Conservation (phyloP, 1,140 invertebrate species). For the Macrosteles quadrilineatus region DNA sequence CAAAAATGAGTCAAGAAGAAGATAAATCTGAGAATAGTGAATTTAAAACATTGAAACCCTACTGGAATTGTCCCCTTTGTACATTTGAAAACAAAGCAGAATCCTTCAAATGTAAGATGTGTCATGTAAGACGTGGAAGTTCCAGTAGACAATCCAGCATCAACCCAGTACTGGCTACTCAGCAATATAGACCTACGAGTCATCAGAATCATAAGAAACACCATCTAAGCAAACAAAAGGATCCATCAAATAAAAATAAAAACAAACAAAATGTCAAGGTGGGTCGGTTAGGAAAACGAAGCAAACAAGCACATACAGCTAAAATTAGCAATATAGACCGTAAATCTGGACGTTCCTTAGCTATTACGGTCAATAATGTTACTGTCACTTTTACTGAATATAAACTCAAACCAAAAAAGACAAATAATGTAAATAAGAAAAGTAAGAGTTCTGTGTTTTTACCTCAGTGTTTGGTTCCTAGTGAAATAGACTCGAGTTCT, state of each 20-base stretch:
- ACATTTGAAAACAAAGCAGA: slow-evolving; percentile 19
- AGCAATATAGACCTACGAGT: slow-evolving; percentile 6
- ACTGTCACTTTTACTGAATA: slow-evolving; percentile 21
- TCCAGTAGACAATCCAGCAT: slow-evolving; percentile 16
- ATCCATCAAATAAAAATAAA: neutral
- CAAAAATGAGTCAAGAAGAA: slow-evolving; percentile 9
- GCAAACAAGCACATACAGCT: neutral
- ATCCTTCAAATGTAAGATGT: slow-evolving; percentile 25
- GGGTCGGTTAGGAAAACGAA: neutral
- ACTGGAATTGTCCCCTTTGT: slow-evolving; percentile 20
- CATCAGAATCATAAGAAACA: slow-evolving; percentile 13
- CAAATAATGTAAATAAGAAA: neutral
- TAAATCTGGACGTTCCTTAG: slow-evolving; percentile 12
- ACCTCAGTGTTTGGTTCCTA: neutral
- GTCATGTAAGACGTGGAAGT: slow-evolving; percentile 16
- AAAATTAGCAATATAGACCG: slow-evolving; percentile 23
- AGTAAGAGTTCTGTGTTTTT: neutral
- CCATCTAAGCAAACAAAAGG: neutral
- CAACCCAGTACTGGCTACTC: slow-evolving; percentile 6
- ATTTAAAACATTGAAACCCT: slow-evolving; percentile 2
- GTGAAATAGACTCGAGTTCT: slow-evolving; percentile 20
- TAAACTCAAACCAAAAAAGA: slow-evolving; percentile 26
- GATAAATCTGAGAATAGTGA: slow-evolving; percentile 17
- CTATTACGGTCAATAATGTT: slow-evolving; percentile 21
- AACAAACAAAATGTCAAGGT: neutral